Evolutionary conservation across 1,140 invertebrate genomes (phyloP), one percentile per base, ranked within the genome.

Genomic region (Melanaphis sacchari): DNA sequence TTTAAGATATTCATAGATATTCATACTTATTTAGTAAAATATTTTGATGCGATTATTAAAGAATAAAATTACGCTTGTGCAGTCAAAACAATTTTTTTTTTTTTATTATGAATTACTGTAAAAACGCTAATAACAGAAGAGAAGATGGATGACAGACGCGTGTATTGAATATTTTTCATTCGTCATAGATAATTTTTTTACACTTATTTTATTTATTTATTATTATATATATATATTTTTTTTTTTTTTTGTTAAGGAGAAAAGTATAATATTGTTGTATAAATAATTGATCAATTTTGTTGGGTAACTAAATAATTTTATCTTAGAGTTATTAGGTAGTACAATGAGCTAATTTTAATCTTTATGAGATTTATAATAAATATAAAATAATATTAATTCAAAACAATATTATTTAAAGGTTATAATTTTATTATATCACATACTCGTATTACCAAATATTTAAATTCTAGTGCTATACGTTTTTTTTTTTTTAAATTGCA

Each of bases 101-200:
- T n/a, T 66, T 66, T 9, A n/a, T 66, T 66, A n/a, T 15, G 1
- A 49, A n/a, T 66, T 66, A 31, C n/a, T 76, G 15, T 76, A 76
- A 76, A 76, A 46, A 5, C 31, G 26, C 26, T 41, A 46, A 88
- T 88, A 76, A 36, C 5, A n/a, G 21, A 31, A 88, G 87, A 52
- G n/a, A 49, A 49, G 15, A 88, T n/a, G 43, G 7, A 11, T 31
- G 46, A 49, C 7, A n/a, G 15, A 88, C 5, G 15, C 31, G 8
- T 88, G 7, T 52, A 21, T 88, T 36, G 31, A 76, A n/a, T 88
- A 49, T 52, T 46, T 49, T 88, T 88, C 87, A 88, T 88, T 88
- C 87, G 87, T 88, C 87, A 88, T 52, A 88, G 87, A 49, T 36
- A 52, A 88, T 88, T 88, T 88, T 36, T 46, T 88, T 76, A 76